A percentile compares a stretch with the other conserved stretches of the same genome.
Evolutionary conservation across 2,113 vertebrate genomes (phyloP).

Genomic region (Burhinus oedicnemus): DNA sequence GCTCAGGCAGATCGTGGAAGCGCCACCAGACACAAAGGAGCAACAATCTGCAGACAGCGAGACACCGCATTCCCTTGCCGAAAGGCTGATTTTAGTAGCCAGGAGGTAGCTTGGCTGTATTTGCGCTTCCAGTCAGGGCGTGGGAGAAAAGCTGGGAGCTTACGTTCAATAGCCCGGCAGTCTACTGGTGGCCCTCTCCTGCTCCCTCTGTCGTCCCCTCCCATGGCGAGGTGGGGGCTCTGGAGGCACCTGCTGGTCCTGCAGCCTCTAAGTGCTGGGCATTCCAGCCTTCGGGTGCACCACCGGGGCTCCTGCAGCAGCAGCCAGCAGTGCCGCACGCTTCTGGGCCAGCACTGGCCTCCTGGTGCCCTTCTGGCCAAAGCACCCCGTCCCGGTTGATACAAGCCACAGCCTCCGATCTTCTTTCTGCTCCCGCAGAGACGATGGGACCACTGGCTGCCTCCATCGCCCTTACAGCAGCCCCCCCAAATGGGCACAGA

Average conservation of each 20-base stretch:
- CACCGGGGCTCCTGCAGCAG: neutral
- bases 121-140: neutral
- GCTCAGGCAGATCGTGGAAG: neutral
- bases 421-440: neutral
- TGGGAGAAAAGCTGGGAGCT: neutral
- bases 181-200: neutral
- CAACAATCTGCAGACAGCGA: neutral
- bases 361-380: neutral
- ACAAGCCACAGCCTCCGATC: neutral
- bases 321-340: neutral
- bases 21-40: neutral
- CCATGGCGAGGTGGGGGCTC: neutral
- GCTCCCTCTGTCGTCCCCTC: neutral
- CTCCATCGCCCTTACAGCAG: neutral
- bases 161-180: too few species aligned
- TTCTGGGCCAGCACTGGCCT: neutral
- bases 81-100: neutral
- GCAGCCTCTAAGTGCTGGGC: accelerated
- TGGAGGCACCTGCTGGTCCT: neutral
- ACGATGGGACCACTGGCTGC: accelerated
- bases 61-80: accelerated
- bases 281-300: neutral
- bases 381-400: neutral
- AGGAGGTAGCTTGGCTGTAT: neutral
- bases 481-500: neutral